These are phyloP conservation scores for Heliocidaris erythrogramma DNA, from an alignment of 35 echinoderm and acorn worm species.

Conservation along the genomic window DNA sequence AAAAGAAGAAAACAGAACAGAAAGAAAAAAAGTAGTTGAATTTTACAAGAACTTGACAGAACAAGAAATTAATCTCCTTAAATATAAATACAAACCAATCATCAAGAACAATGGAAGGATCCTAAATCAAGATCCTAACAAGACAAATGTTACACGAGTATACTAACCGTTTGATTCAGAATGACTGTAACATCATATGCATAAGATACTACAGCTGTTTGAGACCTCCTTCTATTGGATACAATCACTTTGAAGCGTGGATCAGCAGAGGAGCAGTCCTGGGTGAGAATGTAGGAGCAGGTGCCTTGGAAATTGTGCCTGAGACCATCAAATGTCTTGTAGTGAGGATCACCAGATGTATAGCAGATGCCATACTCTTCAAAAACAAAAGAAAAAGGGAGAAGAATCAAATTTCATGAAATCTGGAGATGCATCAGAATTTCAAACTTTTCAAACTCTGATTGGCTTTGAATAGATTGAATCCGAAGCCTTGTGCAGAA, in stretches of 20 bases:
- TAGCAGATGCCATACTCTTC: conserved; percentile 83
- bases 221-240: conserved; percentile 63
- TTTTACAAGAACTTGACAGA: too few relatives aligned
- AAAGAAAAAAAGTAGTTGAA: too few relatives aligned
- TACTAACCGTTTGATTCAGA: conserved; percentile 59
- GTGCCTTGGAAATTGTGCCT: conserved; percentile 91
- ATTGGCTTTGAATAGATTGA: too few relatives aligned
- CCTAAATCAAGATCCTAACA: neutral
- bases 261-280: conserved; percentile 48
- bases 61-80: too few relatives aligned
- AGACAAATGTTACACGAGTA: neutral
- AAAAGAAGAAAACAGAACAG: too few relatives aligned
- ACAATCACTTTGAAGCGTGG: conserved; percentile 66
- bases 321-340: conserved; percentile 88
- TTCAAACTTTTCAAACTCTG: too few relatives aligned
- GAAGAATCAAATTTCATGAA: too few relatives aligned
- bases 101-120: too few relatives aligned
- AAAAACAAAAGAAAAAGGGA: neutral
- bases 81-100: too few relatives aligned
- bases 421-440: too few relatives aligned
- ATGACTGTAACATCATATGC: conserved; percentile 73
- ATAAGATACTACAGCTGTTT: conserved; percentile 70
- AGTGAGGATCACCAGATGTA: conserved; percentile 91
- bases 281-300: conserved; percentile 74
- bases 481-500: too few relatives aligned